Conservation (phyloP, 1,140 invertebrate species). For the Fopius arisanus region DNA sequence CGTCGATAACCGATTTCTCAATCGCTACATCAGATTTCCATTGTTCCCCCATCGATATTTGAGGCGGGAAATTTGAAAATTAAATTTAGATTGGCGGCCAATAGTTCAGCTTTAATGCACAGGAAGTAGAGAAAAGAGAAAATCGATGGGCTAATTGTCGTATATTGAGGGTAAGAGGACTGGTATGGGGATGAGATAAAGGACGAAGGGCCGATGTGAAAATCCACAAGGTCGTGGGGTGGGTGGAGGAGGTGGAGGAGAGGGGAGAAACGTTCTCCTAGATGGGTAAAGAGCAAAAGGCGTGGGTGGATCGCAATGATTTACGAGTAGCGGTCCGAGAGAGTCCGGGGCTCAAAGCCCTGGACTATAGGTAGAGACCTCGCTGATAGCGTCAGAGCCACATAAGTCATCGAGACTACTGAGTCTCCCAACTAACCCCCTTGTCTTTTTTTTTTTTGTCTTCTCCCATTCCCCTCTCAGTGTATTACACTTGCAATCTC, state of each 20-base stretch:
- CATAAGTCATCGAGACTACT: conserved; percentile 64
- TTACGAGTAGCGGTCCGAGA: conserved; percentile 58
- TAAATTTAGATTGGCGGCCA: background rate
- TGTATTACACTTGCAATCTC: conserved; percentile 33
- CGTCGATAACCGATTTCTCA: conserved; percentile 17
- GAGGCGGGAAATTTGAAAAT: background rate
- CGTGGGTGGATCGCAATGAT: conserved; percentile 65
- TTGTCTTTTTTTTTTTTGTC: conserved; percentile 21
- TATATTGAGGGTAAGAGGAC: background rate
- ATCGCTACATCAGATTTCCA: too few relatives aligned
- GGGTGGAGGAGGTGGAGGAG: conserved; percentile 22
- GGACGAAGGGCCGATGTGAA: background rate
- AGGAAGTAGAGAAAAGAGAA: too few relatives aligned
- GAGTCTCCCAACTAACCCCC: conserved; percentile 34
- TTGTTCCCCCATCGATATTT: too few relatives aligned
- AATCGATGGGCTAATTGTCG: background rate
- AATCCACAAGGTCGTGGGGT: conserved; percentile 2
- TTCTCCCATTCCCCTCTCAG: conserved; percentile 3
- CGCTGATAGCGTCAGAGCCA: conserved; percentile 66
- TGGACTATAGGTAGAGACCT: conserved; percentile 61
- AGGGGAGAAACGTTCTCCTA: conserved; percentile 26
- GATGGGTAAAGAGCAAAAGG: conserved; percentile 23
- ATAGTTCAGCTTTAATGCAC: background rate
- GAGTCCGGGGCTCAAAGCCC: conserved; percentile 53
- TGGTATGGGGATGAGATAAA: conserved; percentile 2